Percentiles rank a stretch among this genome's conserved stretches.
Conservation (phyloP, 2,113 vertebrate genomes). For the Dipodomys stephensi region DNA sequence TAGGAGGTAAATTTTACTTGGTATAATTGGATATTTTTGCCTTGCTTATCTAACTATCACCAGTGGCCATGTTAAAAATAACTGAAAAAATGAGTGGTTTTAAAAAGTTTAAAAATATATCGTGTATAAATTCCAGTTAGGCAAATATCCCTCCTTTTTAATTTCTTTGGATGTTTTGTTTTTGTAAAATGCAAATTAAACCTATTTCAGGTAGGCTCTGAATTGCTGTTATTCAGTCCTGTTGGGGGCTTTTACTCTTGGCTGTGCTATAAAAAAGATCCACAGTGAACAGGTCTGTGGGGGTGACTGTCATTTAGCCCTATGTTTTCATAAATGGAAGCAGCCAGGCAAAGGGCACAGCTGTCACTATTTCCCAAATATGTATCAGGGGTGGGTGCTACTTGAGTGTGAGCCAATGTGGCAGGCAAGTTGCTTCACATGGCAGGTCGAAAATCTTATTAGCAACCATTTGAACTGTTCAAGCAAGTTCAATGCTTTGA, state of each 20-base stretch:
- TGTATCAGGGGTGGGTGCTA: neutral
- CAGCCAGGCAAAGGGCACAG: slow-evolving; percentile 70
- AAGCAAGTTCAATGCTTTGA: neutral
- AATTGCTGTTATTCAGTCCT: slow-evolving; percentile 34
- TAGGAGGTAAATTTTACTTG: neutral
- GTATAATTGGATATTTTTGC: neutral
- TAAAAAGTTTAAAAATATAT: neutral
- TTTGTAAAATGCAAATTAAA: slow-evolving; percentile 43
- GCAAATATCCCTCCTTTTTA: slow-evolving; percentile 1
- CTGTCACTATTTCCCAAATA: slow-evolving; percentile 58
- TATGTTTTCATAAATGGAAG: slow-evolving; percentile 73
- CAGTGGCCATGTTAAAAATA: slow-evolving; percentile 24
- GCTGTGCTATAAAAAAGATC: slow-evolving; percentile 55
- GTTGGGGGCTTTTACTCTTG: slow-evolving; percentile 39
- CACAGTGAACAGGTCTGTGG: slow-evolving; percentile 38
- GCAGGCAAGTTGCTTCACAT: slow-evolving; percentile 36
- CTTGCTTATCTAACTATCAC: neutral
- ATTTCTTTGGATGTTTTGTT: slow-evolving; percentile 1
- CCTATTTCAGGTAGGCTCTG: slow-evolving; percentile 3
- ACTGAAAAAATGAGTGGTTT: neutral
- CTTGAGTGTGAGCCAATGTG: slow-evolving; percentile 56
- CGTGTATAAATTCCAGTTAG: slow-evolving; percentile 27
- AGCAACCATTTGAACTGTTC: slow-evolving; percentile 50
- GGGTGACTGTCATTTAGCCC: slow-evolving; percentile 53
- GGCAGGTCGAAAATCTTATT: slow-evolving; percentile 58